These are phyloP conservation scores for Melanotaenia trifasciata DNA, from an alignment of 2,797 vertebrate species.

Conservation along the genomic window DNA sequence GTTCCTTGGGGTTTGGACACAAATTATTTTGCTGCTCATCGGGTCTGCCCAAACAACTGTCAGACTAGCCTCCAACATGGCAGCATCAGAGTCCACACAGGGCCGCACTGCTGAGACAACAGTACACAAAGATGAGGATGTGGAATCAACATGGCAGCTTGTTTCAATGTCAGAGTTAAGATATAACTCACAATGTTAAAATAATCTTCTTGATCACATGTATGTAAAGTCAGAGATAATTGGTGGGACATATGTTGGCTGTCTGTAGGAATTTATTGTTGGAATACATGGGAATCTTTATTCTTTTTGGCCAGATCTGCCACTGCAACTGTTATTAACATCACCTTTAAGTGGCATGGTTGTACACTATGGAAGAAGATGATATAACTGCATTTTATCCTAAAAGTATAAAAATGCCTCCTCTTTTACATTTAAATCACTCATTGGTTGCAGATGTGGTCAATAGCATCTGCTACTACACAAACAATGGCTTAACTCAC, in stretches of 20 bases:
- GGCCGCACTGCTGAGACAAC: constrained; percentile 23
- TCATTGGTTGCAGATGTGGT: background rate
- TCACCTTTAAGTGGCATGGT: background rate
- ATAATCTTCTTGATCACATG: rapidly evolving
- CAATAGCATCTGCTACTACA: background rate
- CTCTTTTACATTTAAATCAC: background rate
- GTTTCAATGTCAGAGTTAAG: constrained; percentile 1
- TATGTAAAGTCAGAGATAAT: background rate
- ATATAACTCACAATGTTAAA: background rate
- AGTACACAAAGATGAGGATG: constrained; percentile 18
- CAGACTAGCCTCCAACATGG: constrained; percentile 60
- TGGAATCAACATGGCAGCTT: constrained; percentile 23
- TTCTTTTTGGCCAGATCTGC: background rate
- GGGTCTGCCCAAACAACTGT: constrained; percentile 61
- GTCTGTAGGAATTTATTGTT: background rate
- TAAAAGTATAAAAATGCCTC: too few species aligned
- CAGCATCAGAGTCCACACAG: constrained; percentile 53
- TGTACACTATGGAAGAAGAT: background rate
- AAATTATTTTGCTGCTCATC: constrained; percentile 83
- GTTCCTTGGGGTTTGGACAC: constrained; percentile 83
- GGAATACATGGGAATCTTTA: background rate
- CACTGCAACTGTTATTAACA: constrained; percentile 5
- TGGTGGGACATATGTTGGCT: background rate
- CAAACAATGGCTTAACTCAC: background rate
- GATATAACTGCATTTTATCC: too few species aligned